Conservation (phyloP, 2,113 vertebrate species). For the Fukomys damarensis region DNA sequence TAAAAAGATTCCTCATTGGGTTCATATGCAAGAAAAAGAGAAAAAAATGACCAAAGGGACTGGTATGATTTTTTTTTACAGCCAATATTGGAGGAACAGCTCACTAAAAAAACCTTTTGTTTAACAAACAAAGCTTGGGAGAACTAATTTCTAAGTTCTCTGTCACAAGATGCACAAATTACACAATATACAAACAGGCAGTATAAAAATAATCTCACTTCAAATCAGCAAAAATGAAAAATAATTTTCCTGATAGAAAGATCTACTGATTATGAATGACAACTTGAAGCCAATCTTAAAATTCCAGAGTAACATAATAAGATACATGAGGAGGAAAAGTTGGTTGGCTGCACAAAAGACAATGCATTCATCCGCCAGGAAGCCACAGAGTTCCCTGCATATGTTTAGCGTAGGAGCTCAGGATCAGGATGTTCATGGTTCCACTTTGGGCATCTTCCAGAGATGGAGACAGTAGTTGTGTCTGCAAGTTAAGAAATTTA, state of each 20-base stretch:
- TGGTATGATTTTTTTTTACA: not conserved
- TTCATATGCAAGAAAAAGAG: constrained; percentile 30
- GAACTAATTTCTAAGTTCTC: constrained; percentile 13
- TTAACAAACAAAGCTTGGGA: constrained; percentile 19
- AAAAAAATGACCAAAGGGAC: not conserved
- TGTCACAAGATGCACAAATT: not conserved
- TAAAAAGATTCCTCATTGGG: constrained; percentile 12
- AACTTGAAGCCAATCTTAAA: not conserved
- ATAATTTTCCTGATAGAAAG: not conserved
- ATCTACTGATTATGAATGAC: not conserved
- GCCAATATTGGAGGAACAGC: constrained; percentile 3
- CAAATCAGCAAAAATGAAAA: not conserved
- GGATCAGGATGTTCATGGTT: not conserved
- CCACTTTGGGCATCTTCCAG: not conserved
- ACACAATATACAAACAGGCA: not conserved
- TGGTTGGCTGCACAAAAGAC: not conserved
- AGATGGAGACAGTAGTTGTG: not conserved
- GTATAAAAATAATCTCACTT: not conserved
- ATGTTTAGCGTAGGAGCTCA: not conserved
- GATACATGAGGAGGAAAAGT: not conserved
- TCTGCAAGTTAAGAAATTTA: not conserved
- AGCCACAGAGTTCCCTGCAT: not conserved
- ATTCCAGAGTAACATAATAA: constrained; percentile 5
- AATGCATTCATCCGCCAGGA: not conserved
- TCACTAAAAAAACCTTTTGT: not conserved